Base-by-base conservation (phyloP, 2,113 vertebrate species). In the Miniopterus natalensis region DNA sequence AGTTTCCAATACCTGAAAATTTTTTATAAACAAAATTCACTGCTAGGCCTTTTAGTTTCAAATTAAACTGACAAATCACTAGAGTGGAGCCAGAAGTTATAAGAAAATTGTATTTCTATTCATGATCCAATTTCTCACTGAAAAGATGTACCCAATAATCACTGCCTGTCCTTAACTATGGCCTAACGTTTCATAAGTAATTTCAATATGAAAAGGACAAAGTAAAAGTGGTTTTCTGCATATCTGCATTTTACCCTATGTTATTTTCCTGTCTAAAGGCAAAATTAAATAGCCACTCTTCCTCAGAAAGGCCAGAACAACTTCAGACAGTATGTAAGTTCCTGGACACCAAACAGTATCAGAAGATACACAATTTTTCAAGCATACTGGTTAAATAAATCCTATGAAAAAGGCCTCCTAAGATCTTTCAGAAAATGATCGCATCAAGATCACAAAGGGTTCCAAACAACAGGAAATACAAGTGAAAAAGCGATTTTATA, bases 401-500 rank as follows among this genome's bases (percentile, higher is more conserved):
- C n/a, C 51, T 86, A 78, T 73, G 49, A 90, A 84, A 91, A 95
- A 49, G 61, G 18, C 25, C 47, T 91, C 83, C 83, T 88, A 57
- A 71, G 63, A 73, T 47, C 29, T 70, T 95, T 66, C 70, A 91
- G 31, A 88, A 86, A 93, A 84, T 70, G 47, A 97, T 80, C 94
- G 59, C 61, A 42, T 70, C 65, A 70, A 92, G 17, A 91, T 17
- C 27, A 88, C 45, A 92, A 71, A 23, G 14, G 49, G 5, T 77
- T 95, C 57, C 40, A 81, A 91, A 96, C 87, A 92, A 68, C 27
- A 93, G 61, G 51, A 94, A 93, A 96, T 65, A 84, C 47, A 84
- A 84, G 29, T 73, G 68, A 68, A 88, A 96, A 94, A 94, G 11
- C 45, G 65, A 96, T 90, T 92, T 96, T 85, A 65, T 63, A 95